Evolutionary conservation across 1,140 invertebrate species (phyloP).

Genomic region (Solenopsis invicta): DNA sequence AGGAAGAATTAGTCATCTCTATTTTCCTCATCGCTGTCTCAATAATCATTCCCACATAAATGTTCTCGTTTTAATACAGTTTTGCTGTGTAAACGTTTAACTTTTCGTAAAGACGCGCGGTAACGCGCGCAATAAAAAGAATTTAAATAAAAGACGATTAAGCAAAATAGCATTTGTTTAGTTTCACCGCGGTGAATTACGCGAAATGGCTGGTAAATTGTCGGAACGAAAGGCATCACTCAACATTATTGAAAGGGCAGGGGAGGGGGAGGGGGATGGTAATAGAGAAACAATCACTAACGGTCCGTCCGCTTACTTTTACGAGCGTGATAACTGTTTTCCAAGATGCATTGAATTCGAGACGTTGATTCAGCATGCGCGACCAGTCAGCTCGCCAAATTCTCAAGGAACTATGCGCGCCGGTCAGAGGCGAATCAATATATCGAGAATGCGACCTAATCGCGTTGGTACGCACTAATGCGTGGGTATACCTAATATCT

Average conservation of each 20-base stretch:
- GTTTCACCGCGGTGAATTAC: constrained; percentile 15
- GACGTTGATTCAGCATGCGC: constrained; percentile 6
- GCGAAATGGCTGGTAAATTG: constrained; percentile 31
- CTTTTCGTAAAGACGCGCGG: background rate
- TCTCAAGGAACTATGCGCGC: constrained; percentile 43
- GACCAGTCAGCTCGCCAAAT: constrained; percentile 16
- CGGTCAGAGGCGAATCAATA: constrained; percentile 14
- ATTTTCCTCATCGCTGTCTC: background rate
- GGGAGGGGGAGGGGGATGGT: background rate
- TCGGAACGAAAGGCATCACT: constrained; percentile 56
- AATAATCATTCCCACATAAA: background rate
- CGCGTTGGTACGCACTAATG: background rate
- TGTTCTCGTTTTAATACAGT: background rate
- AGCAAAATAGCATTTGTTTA: constrained; percentile 19
- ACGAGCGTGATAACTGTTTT: constrained; percentile 53
- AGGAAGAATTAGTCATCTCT: constrained; percentile 28
- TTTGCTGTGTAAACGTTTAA: background rate
- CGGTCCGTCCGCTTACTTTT: constrained; percentile 39
- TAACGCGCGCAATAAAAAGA: background rate
- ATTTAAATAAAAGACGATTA: background rate
- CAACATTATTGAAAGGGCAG: constrained; percentile 11
- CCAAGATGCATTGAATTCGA: constrained; percentile 34
- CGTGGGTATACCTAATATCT: background rate
- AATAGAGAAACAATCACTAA: constrained; percentile 54
- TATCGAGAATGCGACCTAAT: constrained; percentile 30